Base-by-base conservation (phyloP, 2,888 invertebrate genomes). In the Parnassius glacialis region DNA sequence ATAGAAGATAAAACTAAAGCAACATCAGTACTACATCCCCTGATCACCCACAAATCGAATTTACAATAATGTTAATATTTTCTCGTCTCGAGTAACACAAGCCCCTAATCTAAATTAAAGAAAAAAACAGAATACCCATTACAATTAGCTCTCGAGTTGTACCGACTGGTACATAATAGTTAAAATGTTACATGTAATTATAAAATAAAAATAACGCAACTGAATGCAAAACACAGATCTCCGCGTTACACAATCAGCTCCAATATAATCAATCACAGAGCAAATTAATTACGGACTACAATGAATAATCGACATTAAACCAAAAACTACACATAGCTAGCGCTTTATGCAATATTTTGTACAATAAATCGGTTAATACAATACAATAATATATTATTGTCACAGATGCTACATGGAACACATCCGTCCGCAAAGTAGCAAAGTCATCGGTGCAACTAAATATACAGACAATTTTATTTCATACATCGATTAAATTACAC, bases 1-100 rank as follows among this genome's bases (percentile, higher is more conserved):
- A 90, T 87, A 87, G 84, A 83, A 83, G 85, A 86, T 80, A 82
- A 87, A 85, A 81, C 80, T 82, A 78, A 83, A 82, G 84, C 86
- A 82, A 86, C 87, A 80, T 82, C 81, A 79, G 79, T 83, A 82
- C 84, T 81, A 77, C 75, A 81, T 80, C 85, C 89, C 87, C 80
- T 79, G 79, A 81, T 81, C 76, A 85, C 87, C 91, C 87, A 84
- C 79, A 79, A 83, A 82, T 76, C 80, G 74, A 80, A 85, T 83
- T 81, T 83, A 83, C 60, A 85, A 85, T 69, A 83, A 80, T 84
- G 84, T 89, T 87, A 90, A 86, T 83, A 78, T 79, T 84, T 74
- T 61, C 34, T 74, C 74, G 75, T 75, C 83, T 82, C 79, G 83
- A 74, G 69, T 73, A 70, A 76, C 79, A 82, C 85, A 83, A 85